A percentile compares a stretch with the other conserved stretches of the same genome.
phyloP scores from a whole-genome alignment of 2,888 invertebrate species.

The Macropis europaea region DNA sequence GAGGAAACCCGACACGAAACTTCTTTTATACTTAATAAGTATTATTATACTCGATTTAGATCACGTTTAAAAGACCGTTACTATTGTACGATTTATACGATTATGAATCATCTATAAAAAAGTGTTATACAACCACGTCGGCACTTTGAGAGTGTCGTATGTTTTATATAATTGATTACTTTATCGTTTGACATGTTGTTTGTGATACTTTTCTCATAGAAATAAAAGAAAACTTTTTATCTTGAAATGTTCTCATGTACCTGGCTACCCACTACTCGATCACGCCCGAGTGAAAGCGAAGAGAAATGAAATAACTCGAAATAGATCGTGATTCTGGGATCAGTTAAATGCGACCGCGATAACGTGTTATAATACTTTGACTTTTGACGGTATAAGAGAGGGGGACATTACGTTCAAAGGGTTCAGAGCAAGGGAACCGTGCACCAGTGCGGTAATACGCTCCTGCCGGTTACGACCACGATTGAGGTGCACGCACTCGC shows the following conservation, averaged over 20 bases:
- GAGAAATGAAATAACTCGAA: no score
- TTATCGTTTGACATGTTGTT: constrained; percentile 28
- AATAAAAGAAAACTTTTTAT: constrained; percentile 21
- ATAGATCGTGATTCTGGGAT: background rate
- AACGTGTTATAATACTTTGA: background rate
- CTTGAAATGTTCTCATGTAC: no score
- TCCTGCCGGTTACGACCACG: constrained; percentile 16
- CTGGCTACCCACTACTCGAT: no score
- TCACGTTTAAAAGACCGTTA: constrained; percentile 1
- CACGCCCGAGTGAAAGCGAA: no score
- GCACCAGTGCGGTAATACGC: constrained; percentile 24
- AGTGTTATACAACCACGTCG: constrained; percentile 5
- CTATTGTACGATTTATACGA: background rate
- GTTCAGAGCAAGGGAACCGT: constrained; percentile 22
- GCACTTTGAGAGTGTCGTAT: background rate
- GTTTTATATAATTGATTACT: constrained; percentile 24
- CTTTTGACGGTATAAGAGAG: background rate
- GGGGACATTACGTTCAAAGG: constrained; percentile 11
- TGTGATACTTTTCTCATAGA: constrained; percentile 49
- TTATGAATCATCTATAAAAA: constrained; percentile 8
- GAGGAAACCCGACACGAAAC: background rate
- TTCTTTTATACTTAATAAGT: constrained; percentile 19
- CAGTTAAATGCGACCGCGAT: background rate
- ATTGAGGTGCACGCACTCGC: background rate
- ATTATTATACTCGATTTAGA: constrained; percentile 20